Evolutionary conservation across 2,888 invertebrate genomes (phyloP).

Genomic region (Coelogynopora nodosa): DNA sequence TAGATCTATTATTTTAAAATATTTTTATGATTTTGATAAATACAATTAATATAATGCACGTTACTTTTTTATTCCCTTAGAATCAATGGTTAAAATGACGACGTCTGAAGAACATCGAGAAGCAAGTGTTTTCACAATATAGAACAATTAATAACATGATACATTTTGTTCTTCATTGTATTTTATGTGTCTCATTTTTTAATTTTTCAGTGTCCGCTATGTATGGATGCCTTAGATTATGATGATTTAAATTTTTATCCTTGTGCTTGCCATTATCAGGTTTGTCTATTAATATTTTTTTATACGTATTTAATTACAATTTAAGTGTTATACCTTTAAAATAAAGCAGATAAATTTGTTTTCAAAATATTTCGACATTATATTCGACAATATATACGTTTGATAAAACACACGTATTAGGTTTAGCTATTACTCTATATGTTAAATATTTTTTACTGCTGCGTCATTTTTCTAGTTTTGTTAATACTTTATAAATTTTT

Average conservation of each 20-base stretch:
- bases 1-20: background rate
- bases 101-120: slow-evolving; percentile 6
- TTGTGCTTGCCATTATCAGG: slow-evolving; percentile 99
- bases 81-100: slow-evolving; percentile 28
- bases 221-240: slow-evolving; percentile 97
- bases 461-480: too few species aligned
- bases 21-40: background rate
- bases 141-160: too few species aligned
- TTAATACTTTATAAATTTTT: too few species aligned
- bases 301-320: background rate
- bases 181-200: background rate
- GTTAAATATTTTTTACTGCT: too few species aligned
- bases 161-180: background rate
- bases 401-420: too few species aligned
- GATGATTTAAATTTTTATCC: slow-evolving; percentile 98
- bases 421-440: too few species aligned
- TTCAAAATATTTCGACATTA: too few species aligned
- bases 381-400: too few species aligned
- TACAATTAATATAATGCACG: background rate
- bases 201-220: slow-evolving; percentile 79
- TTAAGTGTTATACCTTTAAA: too few species aligned
- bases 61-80: background rate
- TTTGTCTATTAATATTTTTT: slow-evolving; percentile 59
- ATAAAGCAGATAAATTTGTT: too few species aligned
- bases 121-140: background rate